Evolutionary conservation across 2,113 vertebrate genomes (phyloP), one percentile per base, ranked within the genome.

Genomic region (Petroica traversi): DNA sequence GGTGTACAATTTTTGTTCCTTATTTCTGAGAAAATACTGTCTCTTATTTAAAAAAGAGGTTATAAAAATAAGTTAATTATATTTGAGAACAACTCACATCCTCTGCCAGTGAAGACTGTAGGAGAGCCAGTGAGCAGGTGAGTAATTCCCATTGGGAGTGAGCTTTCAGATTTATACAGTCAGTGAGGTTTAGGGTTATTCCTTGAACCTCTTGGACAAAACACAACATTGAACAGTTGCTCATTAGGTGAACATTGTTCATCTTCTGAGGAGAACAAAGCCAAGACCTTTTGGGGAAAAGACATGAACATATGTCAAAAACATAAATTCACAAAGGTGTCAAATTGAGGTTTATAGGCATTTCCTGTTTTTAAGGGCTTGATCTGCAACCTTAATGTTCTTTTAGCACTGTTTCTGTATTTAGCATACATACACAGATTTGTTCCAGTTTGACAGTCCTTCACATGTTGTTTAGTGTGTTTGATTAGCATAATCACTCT

Each of bases 401-500:
- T 89, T 46, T 54, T 51, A 59, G 67, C 22, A 23, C 19, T 34
- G 17, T 25, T 92, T 92, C 84, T 89, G 54, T 72, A 78, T 87
- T 92, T 96, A 89, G 57, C 54, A 41, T 51, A 52, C 2, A 5
- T 62, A 73, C 71, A 48, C 54, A 69, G 84, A 89, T 95, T 92
- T 95, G 67, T 95, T 96, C 81, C 92, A 92, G 54, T 95, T 89
- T 94, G 92, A 93, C 93, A 93, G 85, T 80, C 85, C 67, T 92
- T 96, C 87, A 75, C 74, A 58, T 66, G 92, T 84, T 94, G 51
- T 88, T 95, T 90, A 83, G 71, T 80, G 58, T 61, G 84, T 88
- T 80, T 94, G 81, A 96, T 97, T 96, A 93, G 85, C 92, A 92
- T 91, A 96, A 95, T 88, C 89, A 82, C 69, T 79, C 34, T 89